These are phyloP conservation scores for Ephestia elutella DNA, from an alignment of 1,140 invertebrate species.

Conservation along the genomic window DNA sequence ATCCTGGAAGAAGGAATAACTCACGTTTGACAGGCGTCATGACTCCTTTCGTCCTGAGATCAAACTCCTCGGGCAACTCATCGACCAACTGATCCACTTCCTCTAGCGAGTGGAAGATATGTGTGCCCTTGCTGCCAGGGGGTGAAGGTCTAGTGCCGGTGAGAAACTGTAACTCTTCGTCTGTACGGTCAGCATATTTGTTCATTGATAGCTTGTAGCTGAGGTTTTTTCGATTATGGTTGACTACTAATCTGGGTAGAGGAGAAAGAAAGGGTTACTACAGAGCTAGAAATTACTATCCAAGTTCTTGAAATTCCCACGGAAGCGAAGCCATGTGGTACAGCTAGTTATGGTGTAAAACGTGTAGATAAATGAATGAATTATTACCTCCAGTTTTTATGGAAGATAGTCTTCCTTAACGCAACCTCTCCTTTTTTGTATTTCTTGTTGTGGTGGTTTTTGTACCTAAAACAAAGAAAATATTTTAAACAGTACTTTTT, in stretches of 20 bases:
- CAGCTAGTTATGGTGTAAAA: too few relatives aligned
- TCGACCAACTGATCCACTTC: conserved; percentile 35
- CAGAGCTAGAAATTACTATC: too few relatives aligned
- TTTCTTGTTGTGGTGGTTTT: conserved; percentile 78
- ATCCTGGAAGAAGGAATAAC: too few relatives aligned
- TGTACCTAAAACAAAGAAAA: conserved; percentile 74
- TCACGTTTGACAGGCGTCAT: conserved; percentile 93
- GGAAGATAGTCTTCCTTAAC: conserved; percentile 83
- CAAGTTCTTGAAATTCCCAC: too few relatives aligned
- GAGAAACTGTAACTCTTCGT: conserved; percentile 30
- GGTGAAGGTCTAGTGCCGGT: conserved; percentile 20
- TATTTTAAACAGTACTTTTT: not conserved
- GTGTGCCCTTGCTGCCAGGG: conserved; percentile 61
- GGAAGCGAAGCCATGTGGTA: too few relatives aligned
- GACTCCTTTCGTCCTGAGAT: conserved; percentile 91
- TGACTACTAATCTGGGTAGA: conserved; percentile 22
- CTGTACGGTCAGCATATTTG: conserved; percentile 42
- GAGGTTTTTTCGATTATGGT: conserved; percentile 44
- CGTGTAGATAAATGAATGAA: too few relatives aligned
- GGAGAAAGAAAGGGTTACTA: too few relatives aligned
- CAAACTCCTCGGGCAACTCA: conserved; percentile 79
- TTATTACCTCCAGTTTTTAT: conserved; percentile 41
- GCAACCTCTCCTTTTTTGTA: conserved; percentile 81
- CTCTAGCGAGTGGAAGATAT: conserved; percentile 76
- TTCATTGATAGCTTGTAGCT: conserved; percentile 44